Conservation (phyloP, 2,797 vertebrate genomes). For the Ctenosaura bakeri region DNA sequence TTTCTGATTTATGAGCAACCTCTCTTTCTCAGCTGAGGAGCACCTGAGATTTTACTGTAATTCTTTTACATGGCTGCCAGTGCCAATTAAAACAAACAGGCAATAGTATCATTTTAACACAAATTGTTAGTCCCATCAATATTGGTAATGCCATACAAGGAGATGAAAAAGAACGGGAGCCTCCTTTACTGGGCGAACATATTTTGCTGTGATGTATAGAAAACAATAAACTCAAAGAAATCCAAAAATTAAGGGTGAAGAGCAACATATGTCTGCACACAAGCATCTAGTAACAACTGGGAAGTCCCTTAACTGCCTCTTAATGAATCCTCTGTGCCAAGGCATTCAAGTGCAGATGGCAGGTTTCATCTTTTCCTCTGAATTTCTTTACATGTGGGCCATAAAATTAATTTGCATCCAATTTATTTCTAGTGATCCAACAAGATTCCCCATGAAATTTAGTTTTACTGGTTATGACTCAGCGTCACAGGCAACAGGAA, state of each 20-base stretch:
- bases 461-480: background rate
- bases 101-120: constrained; percentile 2
- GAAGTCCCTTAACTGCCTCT: background rate
- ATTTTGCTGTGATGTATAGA: background rate
- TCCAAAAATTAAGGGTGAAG: background rate
- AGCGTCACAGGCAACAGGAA: background rate
- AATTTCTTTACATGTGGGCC: background rate
- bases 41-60: constrained; percentile 37
- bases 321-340: background rate
- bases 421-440: constrained; percentile 25
- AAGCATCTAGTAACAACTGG: constrained; percentile 37
- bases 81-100: background rate
- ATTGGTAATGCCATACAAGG: constrained; percentile 13
- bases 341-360: background rate
- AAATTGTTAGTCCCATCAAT: background rate
- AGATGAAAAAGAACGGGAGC: background rate
- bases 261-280: constrained; percentile 34
- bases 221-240: rapidly evolving
- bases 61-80: background rate
- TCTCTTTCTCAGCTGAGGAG: constrained; percentile 10
- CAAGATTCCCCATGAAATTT: background rate
- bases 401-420: rapidly evolving
- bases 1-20: constrained; percentile 38
- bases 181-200: constrained; percentile 38
- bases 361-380: background rate